These are phyloP conservation scores for Nannoperca australis DNA, from an alignment of 2,797 vertebrate genomes.

Conservation along the genomic window DNA sequence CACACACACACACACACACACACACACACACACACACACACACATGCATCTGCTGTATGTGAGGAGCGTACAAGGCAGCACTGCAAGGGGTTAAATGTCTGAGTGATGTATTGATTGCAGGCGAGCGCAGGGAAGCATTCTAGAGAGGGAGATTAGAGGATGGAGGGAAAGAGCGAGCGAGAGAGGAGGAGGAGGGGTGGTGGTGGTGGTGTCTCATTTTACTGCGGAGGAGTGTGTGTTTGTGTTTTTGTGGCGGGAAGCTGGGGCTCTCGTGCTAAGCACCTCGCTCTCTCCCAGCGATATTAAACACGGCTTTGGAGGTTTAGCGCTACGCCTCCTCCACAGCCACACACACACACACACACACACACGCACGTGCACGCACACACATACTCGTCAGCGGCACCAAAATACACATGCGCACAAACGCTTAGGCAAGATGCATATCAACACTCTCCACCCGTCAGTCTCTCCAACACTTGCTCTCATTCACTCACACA, in stretches of 20 bases:
- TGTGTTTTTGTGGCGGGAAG: conserved; percentile 76
- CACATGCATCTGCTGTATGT: conserved; percentile 39
- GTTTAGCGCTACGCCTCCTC: conserved; percentile 79
- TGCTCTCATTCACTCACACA: conserved; percentile 61
- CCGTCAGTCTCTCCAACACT: conserved; percentile 71
- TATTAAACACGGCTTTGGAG: conserved; percentile 86
- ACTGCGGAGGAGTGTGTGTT: conserved; percentile 72
- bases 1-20: too few species aligned
- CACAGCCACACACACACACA: conserved; percentile 53
- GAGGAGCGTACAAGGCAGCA: conserved; percentile 45
- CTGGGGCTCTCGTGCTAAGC: conserved; percentile 80
- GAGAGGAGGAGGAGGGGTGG: conserved; percentile 33
- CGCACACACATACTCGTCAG: conserved; percentile 13
- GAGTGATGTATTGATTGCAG: conserved; percentile 87
- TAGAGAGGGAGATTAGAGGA: conserved; percentile 86
- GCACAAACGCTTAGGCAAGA: conserved; percentile 38
- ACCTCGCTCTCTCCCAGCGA: conserved; percentile 82
- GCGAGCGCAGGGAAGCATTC: conserved; percentile 83
- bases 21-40: conserved; percentile 15
- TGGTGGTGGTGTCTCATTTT: conserved; percentile 75
- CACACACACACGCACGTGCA: conserved; percentile 9
- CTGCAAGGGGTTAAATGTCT: conserved; percentile 85
- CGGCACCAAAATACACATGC: conserved; percentile 14
- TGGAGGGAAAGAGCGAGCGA: conserved; percentile 61
- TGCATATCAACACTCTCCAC: conserved; percentile 72